Evolutionary conservation across 2,888 invertebrate species (phyloP).

Genomic region (Mechanitis mazaeus): DNA sequence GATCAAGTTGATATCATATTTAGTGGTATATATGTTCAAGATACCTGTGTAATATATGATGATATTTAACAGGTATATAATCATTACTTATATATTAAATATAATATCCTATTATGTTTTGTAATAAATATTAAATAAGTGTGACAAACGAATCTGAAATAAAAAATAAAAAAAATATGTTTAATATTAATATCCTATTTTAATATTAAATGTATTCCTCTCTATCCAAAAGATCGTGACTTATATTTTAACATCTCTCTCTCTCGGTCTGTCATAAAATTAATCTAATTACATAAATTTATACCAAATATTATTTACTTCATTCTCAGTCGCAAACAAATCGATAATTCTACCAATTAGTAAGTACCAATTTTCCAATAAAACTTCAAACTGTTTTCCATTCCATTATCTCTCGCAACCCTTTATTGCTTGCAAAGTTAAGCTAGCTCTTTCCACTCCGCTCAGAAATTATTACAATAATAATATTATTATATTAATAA

Average conservation of each 20-base stretch:
- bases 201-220: background rate
- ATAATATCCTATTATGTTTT: constrained; percentile 9
- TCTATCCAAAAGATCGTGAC: background rate
- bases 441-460: constrained; percentile 68
- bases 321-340: constrained; percentile 56
- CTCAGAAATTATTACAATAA: constrained; percentile 76
- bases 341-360: constrained; percentile 75
- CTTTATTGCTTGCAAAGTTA: constrained; percentile 75
- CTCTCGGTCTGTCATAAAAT: constrained; percentile 23
- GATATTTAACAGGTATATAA: background rate
- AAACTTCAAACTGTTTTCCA: constrained; percentile 78
- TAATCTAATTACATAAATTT: constrained; percentile 29
- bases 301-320: constrained; percentile 38
- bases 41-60: background rate
- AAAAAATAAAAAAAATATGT: background rate
- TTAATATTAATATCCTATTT: background rate
- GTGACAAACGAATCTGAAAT: background rate
- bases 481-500: constrained; percentile 78
- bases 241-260: constrained; percentile 4
- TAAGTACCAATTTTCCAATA: constrained; percentile 75
- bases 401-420: constrained; percentile 76
- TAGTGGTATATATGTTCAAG: constrained; percentile 15
- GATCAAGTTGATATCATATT: constrained; percentile 33
- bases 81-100: too few relatives aligned
- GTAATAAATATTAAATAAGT: background rate